phyloP scores from a whole-genome alignment of 2,888 invertebrate species.

The Ditula angustiorana region DNA sequence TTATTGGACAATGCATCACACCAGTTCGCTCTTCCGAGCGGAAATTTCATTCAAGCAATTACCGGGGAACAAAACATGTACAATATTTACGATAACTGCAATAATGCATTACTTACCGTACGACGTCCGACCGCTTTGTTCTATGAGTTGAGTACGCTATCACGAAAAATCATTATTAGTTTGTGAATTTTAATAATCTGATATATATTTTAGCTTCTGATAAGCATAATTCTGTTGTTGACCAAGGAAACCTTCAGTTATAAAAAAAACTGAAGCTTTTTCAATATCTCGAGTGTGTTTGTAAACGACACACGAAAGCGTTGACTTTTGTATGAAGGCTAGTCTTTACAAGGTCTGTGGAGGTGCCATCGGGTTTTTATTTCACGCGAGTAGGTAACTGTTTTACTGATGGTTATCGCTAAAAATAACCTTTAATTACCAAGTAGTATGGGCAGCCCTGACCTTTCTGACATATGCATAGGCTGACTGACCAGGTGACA shows the following conservation, averaged over 20 bases:
- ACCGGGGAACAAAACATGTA: slow-evolving; percentile 41
- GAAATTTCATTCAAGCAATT: slow-evolving; percentile 53
- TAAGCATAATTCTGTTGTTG: too few relatives aligned
- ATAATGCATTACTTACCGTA: background rate
- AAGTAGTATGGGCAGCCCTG: slow-evolving; percentile 81
- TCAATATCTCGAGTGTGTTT: slow-evolving; percentile 24
- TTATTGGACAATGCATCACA: slow-evolving; percentile 65
- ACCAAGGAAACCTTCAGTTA: too few relatives aligned
- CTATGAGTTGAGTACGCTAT: background rate
- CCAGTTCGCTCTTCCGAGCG: slow-evolving; percentile 54
- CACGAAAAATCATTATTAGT: background rate
- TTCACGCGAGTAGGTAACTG: slow-evolving; percentile 79
- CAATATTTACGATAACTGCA: slow-evolving; percentile 15
- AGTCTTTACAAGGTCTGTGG: slow-evolving; percentile 67
- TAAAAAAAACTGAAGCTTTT: slow-evolving; percentile 1
- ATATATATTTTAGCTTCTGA: too few relatives aligned
- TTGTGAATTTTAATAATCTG: too few relatives aligned
- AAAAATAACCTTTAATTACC: slow-evolving; percentile 86
- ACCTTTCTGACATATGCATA: slow-evolving; percentile 76
- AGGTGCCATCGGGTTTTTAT: slow-evolving; percentile 77
- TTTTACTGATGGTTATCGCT: slow-evolving; percentile 84
- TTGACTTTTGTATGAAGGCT: slow-evolving; percentile 73
- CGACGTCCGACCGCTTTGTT: background rate
- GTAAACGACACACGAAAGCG: slow-evolving; percentile 57
- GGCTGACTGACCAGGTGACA: slow-evolving; percentile 62